Base-by-base conservation (phyloP, 2,888 invertebrate genomes). In the Synergus itoensis region DNA sequence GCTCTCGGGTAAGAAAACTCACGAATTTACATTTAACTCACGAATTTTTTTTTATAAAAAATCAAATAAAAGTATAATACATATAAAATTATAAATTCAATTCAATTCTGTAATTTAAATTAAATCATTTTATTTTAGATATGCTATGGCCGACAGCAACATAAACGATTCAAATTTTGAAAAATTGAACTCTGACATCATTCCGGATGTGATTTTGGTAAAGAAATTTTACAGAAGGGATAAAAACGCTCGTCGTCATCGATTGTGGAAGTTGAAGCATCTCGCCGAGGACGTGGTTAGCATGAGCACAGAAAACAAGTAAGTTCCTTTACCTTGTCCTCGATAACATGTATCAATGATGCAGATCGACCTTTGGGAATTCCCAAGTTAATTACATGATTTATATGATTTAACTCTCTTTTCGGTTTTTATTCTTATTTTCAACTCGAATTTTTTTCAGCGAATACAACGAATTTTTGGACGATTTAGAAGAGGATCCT, bases 401-500 rank as follows among this genome's bases (percentile, higher is more conserved):
- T 28, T 12, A 28, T 16, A 64, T 64, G 11, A 40, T 40, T 18
- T 28, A 28, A 3, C 16, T 28, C 28, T 36, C 28, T 64, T 36
- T 12, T 36, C 64, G 2, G 18, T 28, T 64, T 16, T 8, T n/a
- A 53, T 53, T n/a, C 9, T 53, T n/a, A n/a, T 53, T 1, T n/a
- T n/a, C 2, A n/a, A 53, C n/a, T n/a, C n/a, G 9, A 53, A 53
- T 18, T 45, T 67, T 67, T 18, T 4, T 8, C 92, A 98, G 97
- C 87, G 99, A 99, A 88, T 99, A 97, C 93, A 95, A 96, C 87
- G 99, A 99, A 86, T 99, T 99, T 93, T 93, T 99, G 92, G 98
- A 99, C 87, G 99, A 99, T 90, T 93, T 99, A 84, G 99, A 99
- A 92, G 99, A 99, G 92, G 99, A 99, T 92, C 96, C 96, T 4